A percentile compares a stretch with the other conserved stretches of the same genome.
These are phyloP conservation scores for Donacobius atricapilla DNA, from an alignment of 2,113 vertebrate species.

Conservation along the genomic window DNA sequence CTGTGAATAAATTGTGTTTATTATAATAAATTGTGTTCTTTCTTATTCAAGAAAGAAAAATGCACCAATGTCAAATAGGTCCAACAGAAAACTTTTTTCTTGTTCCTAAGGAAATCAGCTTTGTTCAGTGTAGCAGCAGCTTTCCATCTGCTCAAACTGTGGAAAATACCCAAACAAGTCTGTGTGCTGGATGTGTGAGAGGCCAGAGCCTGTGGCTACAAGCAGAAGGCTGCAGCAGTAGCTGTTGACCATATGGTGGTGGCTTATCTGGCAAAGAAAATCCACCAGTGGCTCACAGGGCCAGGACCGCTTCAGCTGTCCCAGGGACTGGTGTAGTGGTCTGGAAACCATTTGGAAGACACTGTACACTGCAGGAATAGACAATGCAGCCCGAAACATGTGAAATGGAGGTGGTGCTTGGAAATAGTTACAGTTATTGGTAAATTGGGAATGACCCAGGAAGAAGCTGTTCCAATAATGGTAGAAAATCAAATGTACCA, in stretches of 20 bases:
- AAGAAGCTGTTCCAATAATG: neutral
- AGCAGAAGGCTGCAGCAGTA: neutral
- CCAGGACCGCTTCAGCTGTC: neutral
- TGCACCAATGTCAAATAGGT: neutral
- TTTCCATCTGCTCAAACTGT: neutral
- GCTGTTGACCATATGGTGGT: neutral
- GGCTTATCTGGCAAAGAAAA: neutral
- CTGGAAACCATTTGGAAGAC: neutral
- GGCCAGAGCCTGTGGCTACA: neutral
- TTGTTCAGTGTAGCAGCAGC: neutral
- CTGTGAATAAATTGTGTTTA: neutral
- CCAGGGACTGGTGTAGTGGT: neutral
- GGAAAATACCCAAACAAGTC: neutral
- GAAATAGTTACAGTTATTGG: neutral
- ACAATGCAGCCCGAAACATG: neutral
- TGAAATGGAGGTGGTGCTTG: neutral
- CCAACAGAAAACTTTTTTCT: neutral
- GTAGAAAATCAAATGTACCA: neutral
- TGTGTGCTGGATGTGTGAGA: neutral
- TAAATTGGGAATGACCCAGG: neutral
- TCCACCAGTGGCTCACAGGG: neutral
- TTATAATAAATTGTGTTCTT: neutral
- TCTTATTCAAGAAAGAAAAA: neutral
- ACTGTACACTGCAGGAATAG: neutral
- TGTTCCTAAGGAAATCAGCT: neutral